Conservation (phyloP, 2,797 vertebrate genomes). For the Hoplostethus atlanticus region DNA sequence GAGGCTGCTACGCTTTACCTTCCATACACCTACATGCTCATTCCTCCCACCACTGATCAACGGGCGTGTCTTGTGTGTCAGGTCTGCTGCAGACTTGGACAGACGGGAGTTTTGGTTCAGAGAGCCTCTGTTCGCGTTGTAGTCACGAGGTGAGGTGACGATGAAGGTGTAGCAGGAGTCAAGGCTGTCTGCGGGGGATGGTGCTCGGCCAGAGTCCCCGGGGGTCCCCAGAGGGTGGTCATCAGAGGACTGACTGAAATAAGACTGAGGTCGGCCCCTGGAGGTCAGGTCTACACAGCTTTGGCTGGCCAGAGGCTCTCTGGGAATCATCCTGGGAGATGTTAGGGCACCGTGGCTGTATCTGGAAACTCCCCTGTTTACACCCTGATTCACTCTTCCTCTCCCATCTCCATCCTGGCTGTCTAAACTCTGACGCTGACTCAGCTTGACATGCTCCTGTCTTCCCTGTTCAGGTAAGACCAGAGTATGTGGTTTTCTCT, state of each 20-base stretch:
- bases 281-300: slow-evolving; percentile 80
- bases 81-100: slow-evolving; percentile 81
- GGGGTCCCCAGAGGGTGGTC: slow-evolving; percentile 73
- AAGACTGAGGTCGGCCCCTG: slow-evolving; percentile 65
- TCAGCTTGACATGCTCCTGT: slow-evolving; percentile 48
- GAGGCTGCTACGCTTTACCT: slow-evolving; percentile 46
- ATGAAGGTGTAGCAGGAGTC: slow-evolving; percentile 88
- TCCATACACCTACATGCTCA: slow-evolving; percentile 62
- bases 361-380: slow-evolving; percentile 34
- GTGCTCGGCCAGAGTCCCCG: slow-evolving; percentile 73
- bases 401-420: slow-evolving; percentile 43
- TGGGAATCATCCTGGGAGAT: slow-evolving; percentile 54
- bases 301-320: slow-evolving; percentile 71
- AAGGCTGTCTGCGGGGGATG: slow-evolving; percentile 85
- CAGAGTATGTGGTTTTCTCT: slow-evolving; percentile 48
- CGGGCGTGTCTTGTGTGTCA: slow-evolving; percentile 72
- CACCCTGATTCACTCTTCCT: slow-evolving; percentile 45
- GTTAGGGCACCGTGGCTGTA: slow-evolving; percentile 39
- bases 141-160: slow-evolving; percentile 78
- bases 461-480: slow-evolving; percentile 62
- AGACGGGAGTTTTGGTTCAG: slow-evolving; percentile 70
- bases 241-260: slow-evolving; percentile 78
- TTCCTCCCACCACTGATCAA: slow-evolving; percentile 54
- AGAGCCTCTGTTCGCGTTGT: slow-evolving; percentile 55
- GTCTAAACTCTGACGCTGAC: slow-evolving; percentile 60